phyloP scores from a whole-genome alignment of 1,140 invertebrate species.

The Cephus cinctus region DNA sequence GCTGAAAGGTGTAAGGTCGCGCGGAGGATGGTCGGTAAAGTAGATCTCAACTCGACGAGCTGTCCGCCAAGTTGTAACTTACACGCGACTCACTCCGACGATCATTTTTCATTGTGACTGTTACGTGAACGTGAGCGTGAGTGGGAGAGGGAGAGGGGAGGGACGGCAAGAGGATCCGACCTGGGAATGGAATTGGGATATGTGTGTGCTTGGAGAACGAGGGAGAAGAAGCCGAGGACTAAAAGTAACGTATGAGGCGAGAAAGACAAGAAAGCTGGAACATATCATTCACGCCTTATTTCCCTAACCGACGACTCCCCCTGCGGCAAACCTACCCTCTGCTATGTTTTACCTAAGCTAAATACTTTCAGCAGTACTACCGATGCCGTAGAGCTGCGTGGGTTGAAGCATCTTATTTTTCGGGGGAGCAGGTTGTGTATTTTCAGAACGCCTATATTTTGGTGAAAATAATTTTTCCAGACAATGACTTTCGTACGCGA shows the following conservation, averaged over 20 bases:
- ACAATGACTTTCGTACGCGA: too few species aligned
- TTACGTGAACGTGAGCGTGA: not conserved
- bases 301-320: not conserved
- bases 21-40: not conserved
- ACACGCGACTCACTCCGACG: constrained; percentile 11
- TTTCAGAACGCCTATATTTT: too few species aligned
- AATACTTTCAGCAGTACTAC: too few species aligned
- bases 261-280: not conserved
- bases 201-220: not conserved
- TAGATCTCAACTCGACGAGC: not conserved
- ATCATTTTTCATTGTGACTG: constrained; percentile 24
- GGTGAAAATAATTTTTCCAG: too few species aligned
- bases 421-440: too few species aligned
- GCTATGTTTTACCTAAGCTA: too few species aligned
- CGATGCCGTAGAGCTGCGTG: too few species aligned
- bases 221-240: not conserved
- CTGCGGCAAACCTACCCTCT: too few species aligned
- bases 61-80: constrained; percentile 14
- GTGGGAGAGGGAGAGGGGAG: not conserved
- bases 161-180: not conserved
- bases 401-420: too few species aligned
- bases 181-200: not conserved
- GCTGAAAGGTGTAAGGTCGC: too few species aligned
- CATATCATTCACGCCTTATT: constrained; percentile 1
- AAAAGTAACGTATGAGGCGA: not conserved